Percentiles rank a stretch among this genome's conserved stretches.
Conservation (phyloP, 2,113 vertebrate species). For the Hypocryptadius cinnamomeus region DNA sequence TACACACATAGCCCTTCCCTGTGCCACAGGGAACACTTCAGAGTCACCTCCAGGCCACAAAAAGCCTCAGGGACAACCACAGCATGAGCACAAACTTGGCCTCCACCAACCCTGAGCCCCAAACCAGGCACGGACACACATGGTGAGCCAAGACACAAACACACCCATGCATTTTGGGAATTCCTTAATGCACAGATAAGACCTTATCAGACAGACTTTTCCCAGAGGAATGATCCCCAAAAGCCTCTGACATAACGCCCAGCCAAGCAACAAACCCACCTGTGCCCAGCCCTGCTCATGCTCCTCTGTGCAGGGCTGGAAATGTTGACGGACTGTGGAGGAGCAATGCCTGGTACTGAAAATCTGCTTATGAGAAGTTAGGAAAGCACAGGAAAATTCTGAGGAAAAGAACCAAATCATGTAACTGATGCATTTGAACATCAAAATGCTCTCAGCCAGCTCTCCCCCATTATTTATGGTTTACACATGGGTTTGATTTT, state of each 20-base stretch:
- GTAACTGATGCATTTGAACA: neutral
- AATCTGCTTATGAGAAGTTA: neutral
- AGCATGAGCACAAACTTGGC: neutral
- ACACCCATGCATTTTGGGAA: neutral
- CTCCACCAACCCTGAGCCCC: neutral
- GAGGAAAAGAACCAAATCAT: neutral
- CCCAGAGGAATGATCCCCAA: neutral
- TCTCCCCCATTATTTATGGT: slow-evolving; percentile 16
- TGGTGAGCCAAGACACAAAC: neutral
- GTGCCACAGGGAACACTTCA: neutral
- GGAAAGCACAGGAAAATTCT: neutral
- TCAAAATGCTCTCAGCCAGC: slow-evolving; percentile 28
- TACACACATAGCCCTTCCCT: neutral
- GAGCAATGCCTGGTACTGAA: neutral
- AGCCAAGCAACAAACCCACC: neutral
- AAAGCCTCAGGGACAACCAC: neutral
- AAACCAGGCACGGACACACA: fast-evolving
- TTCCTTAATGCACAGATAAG: neutral
- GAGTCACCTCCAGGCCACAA: neutral
- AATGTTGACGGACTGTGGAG: neutral
- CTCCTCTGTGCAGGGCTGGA: neutral
- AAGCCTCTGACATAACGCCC: neutral
- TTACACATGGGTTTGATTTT: slow-evolving; percentile 35
- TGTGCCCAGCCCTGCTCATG: neutral
- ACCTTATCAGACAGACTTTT: neutral